Conservation (phyloP, 2,797 vertebrate species). For the Furcifer pardalis region DNA sequence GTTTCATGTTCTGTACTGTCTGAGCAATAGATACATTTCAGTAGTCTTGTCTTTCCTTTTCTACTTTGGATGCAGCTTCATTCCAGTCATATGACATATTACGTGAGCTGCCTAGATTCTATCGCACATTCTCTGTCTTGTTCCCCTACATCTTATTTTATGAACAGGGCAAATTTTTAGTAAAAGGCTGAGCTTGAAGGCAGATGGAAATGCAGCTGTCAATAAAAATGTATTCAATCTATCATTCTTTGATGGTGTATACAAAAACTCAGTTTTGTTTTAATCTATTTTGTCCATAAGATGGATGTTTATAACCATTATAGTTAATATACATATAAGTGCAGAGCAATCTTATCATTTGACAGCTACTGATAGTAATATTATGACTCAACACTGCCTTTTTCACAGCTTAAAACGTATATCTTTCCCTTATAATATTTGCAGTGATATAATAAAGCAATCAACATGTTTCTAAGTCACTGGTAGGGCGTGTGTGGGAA, state of each 20-base stretch:
- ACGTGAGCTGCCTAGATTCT: neutral
- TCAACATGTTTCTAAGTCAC: constrained; percentile 23
- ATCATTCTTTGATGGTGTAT: neutral
- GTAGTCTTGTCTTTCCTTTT: neutral
- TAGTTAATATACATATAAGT: neutral
- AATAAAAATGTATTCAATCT: neutral
- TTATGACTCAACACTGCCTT: constrained; percentile 11
- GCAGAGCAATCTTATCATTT: constrained; percentile 20
- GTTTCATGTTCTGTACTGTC: neutral
- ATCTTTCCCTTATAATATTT: constrained; percentile 20
- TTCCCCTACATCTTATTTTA: neutral
- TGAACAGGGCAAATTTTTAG: constrained; percentile 5
- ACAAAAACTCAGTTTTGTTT: neutral
- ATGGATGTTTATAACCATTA: constrained; percentile 11
- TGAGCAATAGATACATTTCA: neutral
- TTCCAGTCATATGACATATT: neutral
- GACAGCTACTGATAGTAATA: neutral
- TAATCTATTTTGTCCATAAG: constrained; percentile 18
- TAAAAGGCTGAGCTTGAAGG: neutral
- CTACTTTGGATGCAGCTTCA: neutral
- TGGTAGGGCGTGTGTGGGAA: constrained; percentile 36
- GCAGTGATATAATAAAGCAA: neutral
- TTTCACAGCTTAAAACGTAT: neutral
- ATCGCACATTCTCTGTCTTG: neutral
- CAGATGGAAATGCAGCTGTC: neutral